phyloP scores from a whole-genome alignment of 2,113 vertebrate genomes.

The Orthonyx spaldingii region DNA sequence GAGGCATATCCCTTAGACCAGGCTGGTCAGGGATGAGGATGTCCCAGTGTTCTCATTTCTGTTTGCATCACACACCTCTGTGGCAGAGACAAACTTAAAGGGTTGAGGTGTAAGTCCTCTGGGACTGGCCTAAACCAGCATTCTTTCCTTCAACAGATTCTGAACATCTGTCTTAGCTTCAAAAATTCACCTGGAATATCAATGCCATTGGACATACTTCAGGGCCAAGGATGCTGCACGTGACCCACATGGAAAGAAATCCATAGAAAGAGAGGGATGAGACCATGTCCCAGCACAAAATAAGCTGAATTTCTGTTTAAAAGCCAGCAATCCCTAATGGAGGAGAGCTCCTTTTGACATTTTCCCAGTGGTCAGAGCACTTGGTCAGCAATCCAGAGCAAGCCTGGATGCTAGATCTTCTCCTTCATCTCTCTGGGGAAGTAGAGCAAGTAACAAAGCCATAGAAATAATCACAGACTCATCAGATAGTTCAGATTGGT shows the following conservation, averaged over 20 bases:
- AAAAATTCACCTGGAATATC: neutral
- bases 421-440: neutral
- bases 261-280: neutral
- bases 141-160: neutral
- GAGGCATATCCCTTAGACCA: neutral
- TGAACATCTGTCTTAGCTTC: neutral
- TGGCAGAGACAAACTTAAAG: neutral
- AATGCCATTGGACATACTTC: neutral
- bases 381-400: neutral
- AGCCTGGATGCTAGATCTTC: neutral
- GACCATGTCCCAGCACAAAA: neutral
- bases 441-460: neutral
- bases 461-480: neutral
- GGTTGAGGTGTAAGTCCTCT: neutral
- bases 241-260: neutral
- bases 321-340: neutral
- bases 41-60: neutral
- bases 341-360: neutral
- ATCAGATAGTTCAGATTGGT: neutral
- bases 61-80: neutral
- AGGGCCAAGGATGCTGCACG: neutral
- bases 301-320: neutral
- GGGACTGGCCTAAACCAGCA: neutral
- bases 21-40: neutral
- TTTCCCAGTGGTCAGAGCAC: neutral